Percentiles rank a stretch among this genome's conserved stretches.
Conservation (phyloP, 2,888 invertebrate genomes). For the Allolobophora icterica region DNA sequence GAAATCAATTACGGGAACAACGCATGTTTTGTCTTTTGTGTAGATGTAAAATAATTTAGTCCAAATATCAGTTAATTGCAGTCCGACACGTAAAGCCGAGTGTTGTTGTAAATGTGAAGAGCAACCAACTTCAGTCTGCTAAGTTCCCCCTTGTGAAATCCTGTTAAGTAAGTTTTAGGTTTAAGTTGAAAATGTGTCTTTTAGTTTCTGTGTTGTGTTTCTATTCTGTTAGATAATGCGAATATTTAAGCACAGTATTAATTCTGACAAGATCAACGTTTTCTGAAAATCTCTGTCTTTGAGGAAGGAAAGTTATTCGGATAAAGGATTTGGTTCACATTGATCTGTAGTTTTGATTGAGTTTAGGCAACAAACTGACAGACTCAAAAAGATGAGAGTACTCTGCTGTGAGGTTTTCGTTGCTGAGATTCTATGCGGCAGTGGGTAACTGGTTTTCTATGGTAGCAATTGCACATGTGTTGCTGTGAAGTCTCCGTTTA, state of each 20-base stretch:
- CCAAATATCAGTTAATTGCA: too few relatives aligned
- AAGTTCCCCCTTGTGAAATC: slow-evolving; percentile 14
- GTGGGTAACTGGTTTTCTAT: too few relatives aligned
- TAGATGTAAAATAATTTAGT: not conserved
- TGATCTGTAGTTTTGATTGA: too few relatives aligned
- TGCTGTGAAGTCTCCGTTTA: too few relatives aligned
- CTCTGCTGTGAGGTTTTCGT: too few relatives aligned
- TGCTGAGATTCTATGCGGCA: too few relatives aligned
- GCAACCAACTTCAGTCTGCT: not conserved
- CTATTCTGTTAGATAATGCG: not conserved
- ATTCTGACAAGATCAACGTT: not conserved
- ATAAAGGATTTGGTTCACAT: not conserved
- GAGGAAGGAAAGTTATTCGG: not conserved
- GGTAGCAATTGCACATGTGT: too few relatives aligned
- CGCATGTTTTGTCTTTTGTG: not conserved
- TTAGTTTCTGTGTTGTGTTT: not conserved
- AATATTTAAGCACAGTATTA: not conserved
- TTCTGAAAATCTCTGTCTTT: not conserved
- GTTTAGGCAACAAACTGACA: too few relatives aligned
- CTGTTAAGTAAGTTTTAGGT: not conserved
- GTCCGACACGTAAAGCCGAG: not conserved
- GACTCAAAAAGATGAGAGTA: too few relatives aligned
- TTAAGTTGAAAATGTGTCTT: not conserved
- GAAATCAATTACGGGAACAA: not conserved
- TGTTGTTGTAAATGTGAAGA: not conserved